Evolutionary conservation across 2,888 invertebrate species (phyloP).

Genomic region (Lithosia quadra): DNA sequence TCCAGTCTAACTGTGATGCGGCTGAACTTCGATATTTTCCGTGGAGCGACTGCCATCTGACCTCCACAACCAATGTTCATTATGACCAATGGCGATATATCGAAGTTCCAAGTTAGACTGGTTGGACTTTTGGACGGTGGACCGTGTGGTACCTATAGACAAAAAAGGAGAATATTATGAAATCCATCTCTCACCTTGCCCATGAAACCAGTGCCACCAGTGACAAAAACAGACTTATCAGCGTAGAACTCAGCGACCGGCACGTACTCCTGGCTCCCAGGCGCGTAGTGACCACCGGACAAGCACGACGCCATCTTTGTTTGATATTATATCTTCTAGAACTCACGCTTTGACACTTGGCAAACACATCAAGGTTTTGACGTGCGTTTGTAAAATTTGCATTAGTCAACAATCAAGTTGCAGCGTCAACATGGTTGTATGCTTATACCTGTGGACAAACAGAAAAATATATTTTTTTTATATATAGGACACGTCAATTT

Average conservation of each 20-base stretch:
- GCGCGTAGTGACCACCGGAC: conserved; percentile 67
- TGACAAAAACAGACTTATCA: conserved; percentile 92
- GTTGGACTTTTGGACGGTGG: too few relatives aligned
- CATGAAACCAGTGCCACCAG: conserved; percentile 95
- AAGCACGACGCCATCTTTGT: conserved; percentile 80
- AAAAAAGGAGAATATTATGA: too few relatives aligned
- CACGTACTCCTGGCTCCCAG: conserved; percentile 73
- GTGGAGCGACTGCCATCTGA: too few relatives aligned
- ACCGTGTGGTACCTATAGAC: too few relatives aligned
- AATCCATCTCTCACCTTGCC: conserved; percentile 89
- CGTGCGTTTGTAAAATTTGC: conserved; percentile 6
- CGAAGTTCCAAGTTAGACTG: too few relatives aligned
- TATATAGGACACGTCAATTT: too few relatives aligned
- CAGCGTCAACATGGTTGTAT: conserved; percentile 61
- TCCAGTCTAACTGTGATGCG: too few relatives aligned
- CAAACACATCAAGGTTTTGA: conserved; percentile 46
- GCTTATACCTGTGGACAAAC: conserved; percentile 63
- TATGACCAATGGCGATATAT: too few relatives aligned
- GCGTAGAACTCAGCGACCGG: conserved; percentile 90
- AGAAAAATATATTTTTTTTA: too few relatives aligned
- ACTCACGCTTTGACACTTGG: conserved; percentile 35
- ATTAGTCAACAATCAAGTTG: conserved; percentile 26
- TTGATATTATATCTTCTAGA: conserved; percentile 34
- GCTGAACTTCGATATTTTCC: too few relatives aligned
- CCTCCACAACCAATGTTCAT: too few relatives aligned